Conservation (phyloP, 2,888 invertebrate species). For the Dryobota labecula region DNA sequence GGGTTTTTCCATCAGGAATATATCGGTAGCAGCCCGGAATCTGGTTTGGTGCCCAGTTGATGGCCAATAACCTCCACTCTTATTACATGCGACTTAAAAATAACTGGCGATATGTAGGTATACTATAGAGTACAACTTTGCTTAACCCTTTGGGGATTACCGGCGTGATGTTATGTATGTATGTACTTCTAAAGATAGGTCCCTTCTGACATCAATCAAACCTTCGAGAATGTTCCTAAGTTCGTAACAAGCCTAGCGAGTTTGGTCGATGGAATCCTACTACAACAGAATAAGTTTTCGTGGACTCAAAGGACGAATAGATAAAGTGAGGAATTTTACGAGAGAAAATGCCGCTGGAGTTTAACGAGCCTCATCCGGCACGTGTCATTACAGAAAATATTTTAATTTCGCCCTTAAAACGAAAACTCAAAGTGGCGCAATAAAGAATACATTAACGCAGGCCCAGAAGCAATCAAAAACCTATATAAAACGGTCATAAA, state of each 20-base stretch:
- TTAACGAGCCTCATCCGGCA: constrained; percentile 28
- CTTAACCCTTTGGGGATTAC: no score
- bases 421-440: constrained; percentile 48
- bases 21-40: no score
- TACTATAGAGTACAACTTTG: no score
- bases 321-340: constrained; percentile 13
- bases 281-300: constrained; percentile 12
- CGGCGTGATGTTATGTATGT: no score
- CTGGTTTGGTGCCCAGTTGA: no score
- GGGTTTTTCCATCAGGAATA: no score
- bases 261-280: not conserved
- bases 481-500: constrained; percentile 60
- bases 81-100: no score
- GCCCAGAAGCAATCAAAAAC: constrained; percentile 63
- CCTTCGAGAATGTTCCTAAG: not conserved
- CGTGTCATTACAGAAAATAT: constrained; percentile 56
- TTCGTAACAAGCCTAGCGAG: not conserved
- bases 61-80: no score
- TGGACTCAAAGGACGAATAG: not conserved
- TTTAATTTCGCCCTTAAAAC: constrained; percentile 55
- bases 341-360: constrained; percentile 28
- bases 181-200: no score
- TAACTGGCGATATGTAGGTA: no score
- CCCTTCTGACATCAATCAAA: not conserved
- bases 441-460: constrained; percentile 65